Percentiles rank a stretch among this genome's conserved stretches.
These are phyloP conservation scores for Agrotis segetum DNA, from an alignment of 2,888 invertebrate species.

Conservation along the genomic window DNA sequence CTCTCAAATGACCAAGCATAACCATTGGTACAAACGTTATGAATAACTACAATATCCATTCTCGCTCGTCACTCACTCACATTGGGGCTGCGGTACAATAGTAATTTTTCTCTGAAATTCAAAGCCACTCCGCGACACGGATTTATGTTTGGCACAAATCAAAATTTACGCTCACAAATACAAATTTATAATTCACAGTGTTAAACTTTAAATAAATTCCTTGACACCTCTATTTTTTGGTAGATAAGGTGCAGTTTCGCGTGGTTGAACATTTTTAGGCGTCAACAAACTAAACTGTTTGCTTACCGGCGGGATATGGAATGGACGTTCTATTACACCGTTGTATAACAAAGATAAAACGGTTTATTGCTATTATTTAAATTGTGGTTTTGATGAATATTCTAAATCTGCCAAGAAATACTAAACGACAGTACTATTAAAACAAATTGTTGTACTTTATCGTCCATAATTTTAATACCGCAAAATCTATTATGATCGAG, in stretches of 20 bases:
- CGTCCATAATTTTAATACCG: background rate
- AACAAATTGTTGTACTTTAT: background rate
- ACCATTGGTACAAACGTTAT: constrained; percentile 34
- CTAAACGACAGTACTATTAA: background rate
- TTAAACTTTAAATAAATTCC: constrained; percentile 44
- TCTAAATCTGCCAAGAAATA: background rate
- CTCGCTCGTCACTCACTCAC: constrained; percentile 44
- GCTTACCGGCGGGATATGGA: constrained; percentile 68
- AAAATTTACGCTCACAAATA: constrained; percentile 68
- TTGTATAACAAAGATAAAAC: constrained; percentile 22
- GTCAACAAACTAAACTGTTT: constrained; percentile 68
- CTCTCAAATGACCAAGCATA: constrained; percentile 6
- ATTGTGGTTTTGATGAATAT: constrained; percentile 15
- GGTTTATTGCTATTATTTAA: constrained; percentile 21
- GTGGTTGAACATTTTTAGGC: constrained; percentile 62
- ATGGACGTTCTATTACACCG: constrained; percentile 64
- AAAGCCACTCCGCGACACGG: constrained; percentile 64
- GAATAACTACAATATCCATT: constrained; percentile 54
- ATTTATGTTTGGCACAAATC: constrained; percentile 73
- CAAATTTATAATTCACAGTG: constrained; percentile 58
- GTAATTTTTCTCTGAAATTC: constrained; percentile 65
- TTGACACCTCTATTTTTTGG: constrained; percentile 26
- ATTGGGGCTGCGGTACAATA: constrained; percentile 44
- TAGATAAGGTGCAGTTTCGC: constrained; percentile 44
- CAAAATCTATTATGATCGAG: background rate